Base-by-base conservation (phyloP, 2,888 invertebrate genomes). In the Volucella inanis region DNA sequence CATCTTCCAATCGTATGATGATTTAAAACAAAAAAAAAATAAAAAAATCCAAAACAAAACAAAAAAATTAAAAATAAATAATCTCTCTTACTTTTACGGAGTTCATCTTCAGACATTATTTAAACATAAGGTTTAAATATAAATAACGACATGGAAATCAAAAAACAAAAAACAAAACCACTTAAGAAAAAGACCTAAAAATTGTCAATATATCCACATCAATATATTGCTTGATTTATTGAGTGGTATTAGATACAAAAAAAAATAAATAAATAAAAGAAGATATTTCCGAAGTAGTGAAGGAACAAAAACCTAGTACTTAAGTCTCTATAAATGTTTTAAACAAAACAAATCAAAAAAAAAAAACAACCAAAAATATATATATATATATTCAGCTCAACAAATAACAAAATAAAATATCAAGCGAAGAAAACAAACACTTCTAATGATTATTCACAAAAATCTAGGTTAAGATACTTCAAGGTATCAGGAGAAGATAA, bases 51-150 rank as follows among this genome's bases (percentile, higher is more conserved):
- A n/a, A n/a, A n/a, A n/a, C n/a, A n/a, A n/a, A n/a, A 45, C 61
- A 43, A 64, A 43, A n/a, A 45, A 50, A 59, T 18, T 57, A 62
- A 49, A 41, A 61, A 31, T 61, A 57, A 64, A 59, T 65, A 75
- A 43, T 80, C 85, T 85, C 85, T 85, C 85, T 81, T 85, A 85
- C 85, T 85, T 85, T 85, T 77, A 81, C 67, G 76, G 72, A 81
- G 50, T 81, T 85, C 31, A 31, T 31, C 85, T 85, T 77, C 81
- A 85, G 81, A 67, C 49, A 72, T 45, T 43, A 62, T 22, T 15
- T 31, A 74, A 65, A 45, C 45, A 74, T 68, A 62, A 72, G 68
- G 76, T 76, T 85, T 85, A 76, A 81, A 81, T 77, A 77, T 85
- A 85, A 85, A 67, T 81, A 70, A 74, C 31, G 50, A 79, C 50